Percentiles rank a stretch among this genome's conserved stretches.
phyloP scores from a whole-genome alignment of 2,113 vertebrate genomes.

The Pelodiscus sinensis region DNA sequence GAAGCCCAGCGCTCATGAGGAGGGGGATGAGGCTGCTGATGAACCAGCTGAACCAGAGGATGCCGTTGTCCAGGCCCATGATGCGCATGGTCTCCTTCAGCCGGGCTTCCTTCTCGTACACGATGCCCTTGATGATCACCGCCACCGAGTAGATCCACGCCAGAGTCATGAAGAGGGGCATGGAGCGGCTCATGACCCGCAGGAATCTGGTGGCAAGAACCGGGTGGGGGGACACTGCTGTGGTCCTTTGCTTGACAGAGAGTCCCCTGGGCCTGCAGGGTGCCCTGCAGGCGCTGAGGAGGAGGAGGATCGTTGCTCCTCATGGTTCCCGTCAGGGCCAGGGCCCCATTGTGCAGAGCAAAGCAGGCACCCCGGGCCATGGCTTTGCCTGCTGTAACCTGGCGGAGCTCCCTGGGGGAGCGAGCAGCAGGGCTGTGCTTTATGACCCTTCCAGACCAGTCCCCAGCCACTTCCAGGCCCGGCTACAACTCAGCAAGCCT shows the following conservation, averaged over 20 bases:
- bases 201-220: conserved; percentile 84
- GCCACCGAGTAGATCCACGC: conserved; percentile 99
- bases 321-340: background rate
- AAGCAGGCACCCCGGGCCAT: background rate
- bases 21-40: conserved; percentile 94
- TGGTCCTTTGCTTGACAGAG: background rate
- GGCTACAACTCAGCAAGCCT: background rate
- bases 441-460: background rate
- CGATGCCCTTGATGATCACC: conserved; percentile 95
- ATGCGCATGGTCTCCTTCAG: conserved; percentile 99
- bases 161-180: conserved; percentile 98
- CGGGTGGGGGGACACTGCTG: background rate
- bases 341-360: background rate
- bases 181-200: conserved; percentile 94
- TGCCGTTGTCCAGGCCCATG: conserved; percentile 94
- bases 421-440: background rate
- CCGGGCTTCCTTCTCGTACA: conserved; percentile 96
- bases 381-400: background rate
- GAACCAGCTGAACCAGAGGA: conserved; percentile 98
- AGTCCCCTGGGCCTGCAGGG: background rate
- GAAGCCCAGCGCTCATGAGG: conserved; percentile 89
- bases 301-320: background rate
- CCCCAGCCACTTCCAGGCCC: background rate
- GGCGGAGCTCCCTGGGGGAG: background rate
- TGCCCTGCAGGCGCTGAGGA: background rate